Conservation (phyloP, 37 sponge, comb jelly and placozoan genomes). For the Amphimedon queenslandica region DNA sequence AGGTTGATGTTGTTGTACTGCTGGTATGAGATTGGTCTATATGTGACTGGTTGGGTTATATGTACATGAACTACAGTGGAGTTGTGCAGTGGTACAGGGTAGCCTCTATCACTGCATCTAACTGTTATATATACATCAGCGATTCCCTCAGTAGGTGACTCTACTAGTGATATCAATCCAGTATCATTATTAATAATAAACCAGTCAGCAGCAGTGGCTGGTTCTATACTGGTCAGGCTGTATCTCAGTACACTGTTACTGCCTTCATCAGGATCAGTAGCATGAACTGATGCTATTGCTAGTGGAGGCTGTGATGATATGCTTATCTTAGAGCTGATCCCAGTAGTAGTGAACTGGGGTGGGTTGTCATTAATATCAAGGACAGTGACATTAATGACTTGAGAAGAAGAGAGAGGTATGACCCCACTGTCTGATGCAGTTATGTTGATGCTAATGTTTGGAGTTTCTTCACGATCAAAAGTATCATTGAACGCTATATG, state of each 20-base stretch:
- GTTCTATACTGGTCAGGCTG: slow-evolving; percentile 13
- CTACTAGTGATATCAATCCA: slow-evolving; percentile 20
- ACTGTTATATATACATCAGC: slow-evolving; percentile 9
- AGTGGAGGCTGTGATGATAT: background rate
- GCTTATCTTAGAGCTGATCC: background rate
- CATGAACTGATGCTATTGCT: slow-evolving; percentile 27
- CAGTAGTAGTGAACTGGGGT: slow-evolving; percentile 14
- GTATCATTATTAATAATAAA: slow-evolving; percentile 19
- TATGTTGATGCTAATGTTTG: slow-evolving; percentile 16
- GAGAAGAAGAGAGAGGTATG: slow-evolving; percentile 4
- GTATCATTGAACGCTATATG: background rate
- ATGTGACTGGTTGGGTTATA: slow-evolving; percentile 33
- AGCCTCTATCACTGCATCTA: slow-evolving; percentile 26
- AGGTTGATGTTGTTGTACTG: background rate
- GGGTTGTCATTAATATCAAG: slow-evolving; percentile 53
- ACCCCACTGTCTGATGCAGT: slow-evolving; percentile 8
- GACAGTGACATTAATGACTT: slow-evolving; percentile 12
- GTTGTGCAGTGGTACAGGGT: background rate
- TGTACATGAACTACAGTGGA: slow-evolving; percentile 23
- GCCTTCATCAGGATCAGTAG: slow-evolving; percentile 32
- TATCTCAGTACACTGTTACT: slow-evolving; percentile 49
- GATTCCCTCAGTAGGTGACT: slow-evolving; percentile 6
- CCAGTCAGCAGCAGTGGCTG: slow-evolving; percentile 22
- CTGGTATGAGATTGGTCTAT: slow-evolving; percentile 25
- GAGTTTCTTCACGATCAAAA: slow-evolving; percentile 36